Evolutionary conservation across 2,888 invertebrate genomes (phyloP), one percentile per base, ranked within the genome.

Genomic region (Trichopria drosophilae): DNA sequence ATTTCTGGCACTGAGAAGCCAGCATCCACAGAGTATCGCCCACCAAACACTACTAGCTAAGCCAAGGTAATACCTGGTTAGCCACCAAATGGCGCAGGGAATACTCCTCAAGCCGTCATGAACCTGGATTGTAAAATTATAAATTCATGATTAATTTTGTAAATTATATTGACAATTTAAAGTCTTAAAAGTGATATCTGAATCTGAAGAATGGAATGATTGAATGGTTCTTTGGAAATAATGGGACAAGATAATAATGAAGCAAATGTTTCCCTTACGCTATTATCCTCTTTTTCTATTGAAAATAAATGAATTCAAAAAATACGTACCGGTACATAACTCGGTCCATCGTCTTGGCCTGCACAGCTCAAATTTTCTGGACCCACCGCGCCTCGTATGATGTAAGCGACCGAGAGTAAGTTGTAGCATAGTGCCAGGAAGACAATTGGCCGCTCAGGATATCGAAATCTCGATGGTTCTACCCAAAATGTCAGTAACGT

Each of bases 391-490:
- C 86, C 84, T 53, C 88, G 82, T 13, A 86, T 81, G 62, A 81
- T 81, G 73, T 90, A 88, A 22, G 88, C 86, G 4, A 90, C 76
- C 1, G 90, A 87, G 19, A 90, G 84, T 42, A 88, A 80, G 63
- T 88, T 87, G 74, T 93, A 91, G 76, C 94, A 94, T 1, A 91
- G 83, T 4, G 93, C 90, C 54, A 94, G 80, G 78, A 92, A 95
- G 50, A 95, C 86, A 28, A 93, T 88, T 0, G 95, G 94, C 34
- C 94, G 80, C 70, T 95, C 95, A 0, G 96, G 96, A 77, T 95
- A 96, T 29, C 90, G 85, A 73, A 95, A 97, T 43, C 96, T 79
- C 26, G 86, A 83, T 22, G 91, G 89, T 68, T 95, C 94, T 29
- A 94, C 87, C 78, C 91, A 84, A 75, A 93, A 94, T 0, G 96